These are phyloP conservation scores for Agrochola macilenta DNA, from an alignment of 2,888 invertebrate species.

Conservation along the genomic window DNA sequence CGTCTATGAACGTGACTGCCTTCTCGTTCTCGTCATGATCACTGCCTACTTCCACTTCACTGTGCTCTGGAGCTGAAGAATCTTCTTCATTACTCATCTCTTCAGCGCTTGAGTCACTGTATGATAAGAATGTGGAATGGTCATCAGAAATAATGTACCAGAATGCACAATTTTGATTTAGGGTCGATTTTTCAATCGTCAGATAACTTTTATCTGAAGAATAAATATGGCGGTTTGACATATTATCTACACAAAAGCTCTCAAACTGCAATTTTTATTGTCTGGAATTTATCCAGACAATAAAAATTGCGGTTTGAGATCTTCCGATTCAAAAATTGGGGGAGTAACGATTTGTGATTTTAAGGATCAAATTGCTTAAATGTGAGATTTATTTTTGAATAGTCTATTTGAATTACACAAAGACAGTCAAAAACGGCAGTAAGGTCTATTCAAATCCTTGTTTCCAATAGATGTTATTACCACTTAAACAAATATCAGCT, in stretches of 20 bases:
- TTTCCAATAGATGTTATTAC: too few species aligned
- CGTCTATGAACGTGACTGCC: constrained; percentile 80
- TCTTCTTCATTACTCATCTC: constrained; percentile 84
- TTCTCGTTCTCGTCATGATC: constrained; percentile 79
- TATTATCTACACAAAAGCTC: too few species aligned
- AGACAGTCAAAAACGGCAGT: background rate
- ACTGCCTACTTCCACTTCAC: constrained; percentile 76
- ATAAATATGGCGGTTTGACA: background rate
- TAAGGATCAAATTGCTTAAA: background rate
- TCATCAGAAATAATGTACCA: background rate
- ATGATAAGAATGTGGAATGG: background rate
- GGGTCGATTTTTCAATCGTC: background rate
- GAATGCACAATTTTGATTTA: background rate
- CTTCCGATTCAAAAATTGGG: background rate
- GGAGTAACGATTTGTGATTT: background rate
- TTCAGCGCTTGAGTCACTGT: constrained; percentile 86
- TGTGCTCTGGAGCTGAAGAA: constrained; percentile 84
- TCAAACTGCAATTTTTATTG: too few species aligned
- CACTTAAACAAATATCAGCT: too few species aligned
- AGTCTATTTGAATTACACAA: background rate
- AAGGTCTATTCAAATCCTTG: too few species aligned
- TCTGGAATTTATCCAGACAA: too few species aligned
- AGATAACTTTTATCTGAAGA: background rate
- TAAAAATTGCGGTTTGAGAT: too few species aligned
- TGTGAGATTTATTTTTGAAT: background rate